Base-by-base conservation (phyloP, 2,888 invertebrate species). In the Metellina segmentata region DNA sequence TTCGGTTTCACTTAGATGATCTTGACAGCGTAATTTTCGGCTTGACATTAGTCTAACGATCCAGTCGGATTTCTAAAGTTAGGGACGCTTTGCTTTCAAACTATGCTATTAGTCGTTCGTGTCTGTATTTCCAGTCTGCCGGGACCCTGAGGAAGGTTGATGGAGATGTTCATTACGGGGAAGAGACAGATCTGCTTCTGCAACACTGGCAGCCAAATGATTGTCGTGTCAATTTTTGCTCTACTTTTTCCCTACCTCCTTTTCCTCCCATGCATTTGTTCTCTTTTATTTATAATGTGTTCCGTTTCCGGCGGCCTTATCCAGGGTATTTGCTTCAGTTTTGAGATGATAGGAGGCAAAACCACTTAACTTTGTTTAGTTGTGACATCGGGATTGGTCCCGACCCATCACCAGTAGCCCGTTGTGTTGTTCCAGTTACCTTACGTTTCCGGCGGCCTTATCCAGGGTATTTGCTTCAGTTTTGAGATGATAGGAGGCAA, bases 21-120 rank as follows among this genome's bases (percentile, higher is more conserved):
- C 91, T 82, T 91, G 88, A 91, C 91, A 91, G 88, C 87, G 83
- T 91, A 91, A 91, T 91, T 91, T 91, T 86, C 91, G 69, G 72
- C 83, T 88, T 91, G 91, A 91, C 91, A 91, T 91, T 88, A 91
- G 91, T 83, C 77, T 88, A 91, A 91, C 87, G 88, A 91, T 83
- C 77, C 82, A 77, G 51, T 83, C 79, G 72, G 91, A 83, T 88
- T 91, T 83, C 91, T 91, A 91, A 91, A 91, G 87, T 91, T 91
- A 91, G 91, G 88, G 87, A 83, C 71, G 91, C 83, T 91, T 87
- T 91, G 75, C 91, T 79, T 53, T 72, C 16, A 51, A 91, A 83
- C 71, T 74, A 91, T 88, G 91, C 78, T 87, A 91, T 91, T 91
- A 91, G 83, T 78, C 83, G 78, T 78, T 71, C 78, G 51, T 79